Conservation (phyloP, 2,888 invertebrate genomes). For the Sturmia bella region DNA sequence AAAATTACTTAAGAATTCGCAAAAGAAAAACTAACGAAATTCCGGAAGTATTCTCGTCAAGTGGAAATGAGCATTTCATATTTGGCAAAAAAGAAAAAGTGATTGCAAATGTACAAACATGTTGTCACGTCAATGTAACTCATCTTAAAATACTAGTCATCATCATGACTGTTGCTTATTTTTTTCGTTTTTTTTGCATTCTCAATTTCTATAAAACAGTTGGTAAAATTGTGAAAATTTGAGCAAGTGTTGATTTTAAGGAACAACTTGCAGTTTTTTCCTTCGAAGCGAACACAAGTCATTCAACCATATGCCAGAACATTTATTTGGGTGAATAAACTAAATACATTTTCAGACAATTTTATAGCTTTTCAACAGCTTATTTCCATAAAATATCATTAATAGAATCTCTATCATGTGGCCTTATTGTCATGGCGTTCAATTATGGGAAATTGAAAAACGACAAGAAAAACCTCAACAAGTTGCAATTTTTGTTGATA, state of each 20-base stretch:
- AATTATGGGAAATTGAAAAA: background rate
- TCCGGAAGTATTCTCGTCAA: conserved; percentile 50
- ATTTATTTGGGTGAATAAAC: conserved; percentile 19
- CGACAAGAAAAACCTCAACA: no score
- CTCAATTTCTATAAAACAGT: background rate
- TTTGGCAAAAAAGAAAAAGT: conserved; percentile 5
- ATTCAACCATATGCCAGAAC: background rate
- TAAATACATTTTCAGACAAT: conserved; percentile 19
- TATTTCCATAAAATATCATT: conserved; percentile 6
- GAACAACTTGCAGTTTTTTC: conserved; percentile 5
- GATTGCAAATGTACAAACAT: background rate
- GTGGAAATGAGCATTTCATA: conserved; percentile 57
- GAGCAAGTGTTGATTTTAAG: background rate
- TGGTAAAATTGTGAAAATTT: background rate
- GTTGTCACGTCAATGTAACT: background rate
- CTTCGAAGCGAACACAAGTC: conserved; percentile 16
- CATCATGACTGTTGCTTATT: background rate
- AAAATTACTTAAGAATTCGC: conserved; percentile 9
- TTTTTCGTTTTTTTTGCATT: background rate
- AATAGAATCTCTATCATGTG: background rate
- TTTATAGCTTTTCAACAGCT: conserved; percentile 19
- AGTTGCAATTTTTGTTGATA: no score
- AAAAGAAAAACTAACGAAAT: conserved; percentile 37
- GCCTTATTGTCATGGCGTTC: background rate
- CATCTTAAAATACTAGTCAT: background rate